Base-by-base conservation (phyloP, 1,140 invertebrate genomes). In the Drosophila leontia region DNA sequence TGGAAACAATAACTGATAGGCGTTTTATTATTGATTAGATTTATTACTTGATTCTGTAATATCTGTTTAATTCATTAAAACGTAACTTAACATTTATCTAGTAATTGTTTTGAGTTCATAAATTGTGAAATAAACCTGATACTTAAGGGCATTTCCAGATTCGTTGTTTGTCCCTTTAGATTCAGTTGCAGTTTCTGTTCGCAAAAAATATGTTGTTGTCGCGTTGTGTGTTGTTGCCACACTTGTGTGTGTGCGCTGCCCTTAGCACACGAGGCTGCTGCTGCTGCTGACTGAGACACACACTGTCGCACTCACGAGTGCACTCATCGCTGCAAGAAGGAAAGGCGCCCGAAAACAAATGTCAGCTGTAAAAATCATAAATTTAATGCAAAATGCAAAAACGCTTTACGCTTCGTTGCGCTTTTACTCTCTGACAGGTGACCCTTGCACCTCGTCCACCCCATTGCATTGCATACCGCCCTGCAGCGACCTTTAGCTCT, bases 311-410 rank as follows among this genome's bases (percentile, higher is more conserved):
- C 45, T 51, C 44, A 58, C 50, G 45, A 57, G 34, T 60, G 74
- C 70, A 75, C 78, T 77, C 64, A 64, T 45, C 68, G 72, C 63
- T 50, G 58, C 72, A 62, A 64, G 41, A 74, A 69, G 57, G 51
- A 37, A 61, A 47, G 84, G 72, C 84, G 83, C 84, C 83, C 80
- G 72, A 77, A 78, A 91, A 88, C 85, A 88, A 88, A 88, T 88
- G 85, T 82, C 85, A 88, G 85, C 85, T 90, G 85, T 87, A 88
- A 90, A 90, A 90, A 88, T 88, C 85, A 88, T 88, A 88, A 88
- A 88, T 88, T 88, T 88, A 78, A 85, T 90, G 85, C 86, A 88
- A 88, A 88, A 90, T 90, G 84, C 84, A 90, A 78, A 88, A 88
- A 85, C 71, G 75, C 55, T 64, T 85, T 90, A 62, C 78, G 75